Evolutionary conservation across 2,113 vertebrate genomes (phyloP).

Genomic region (Phalacrocorax carbo): DNA sequence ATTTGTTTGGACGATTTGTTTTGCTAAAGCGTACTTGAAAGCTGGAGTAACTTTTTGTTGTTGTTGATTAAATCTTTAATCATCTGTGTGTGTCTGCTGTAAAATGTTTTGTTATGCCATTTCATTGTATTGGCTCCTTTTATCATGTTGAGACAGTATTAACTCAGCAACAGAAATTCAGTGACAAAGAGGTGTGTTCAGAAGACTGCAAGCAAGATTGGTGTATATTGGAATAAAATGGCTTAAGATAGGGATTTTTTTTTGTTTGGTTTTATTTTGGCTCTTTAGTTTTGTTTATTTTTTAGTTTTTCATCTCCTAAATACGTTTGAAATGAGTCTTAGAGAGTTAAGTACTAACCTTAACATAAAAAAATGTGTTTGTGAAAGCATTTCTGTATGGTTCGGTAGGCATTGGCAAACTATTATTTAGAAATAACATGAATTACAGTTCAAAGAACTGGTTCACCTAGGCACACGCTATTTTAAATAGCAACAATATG

Average conservation of each 20-base stretch:
- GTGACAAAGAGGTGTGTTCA: neutral
- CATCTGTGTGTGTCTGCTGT: conserved; percentile 28
- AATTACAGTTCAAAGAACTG: neutral
- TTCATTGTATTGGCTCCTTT: conserved; percentile 45
- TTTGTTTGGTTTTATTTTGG: neutral
- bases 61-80: conserved; percentile 66
- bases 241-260: neutral
- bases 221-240: neutral
- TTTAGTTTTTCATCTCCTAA: neutral
- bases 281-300: neutral
- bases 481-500: neutral
- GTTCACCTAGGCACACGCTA: neutral
- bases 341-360: neutral
- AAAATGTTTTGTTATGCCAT: conserved; percentile 60
- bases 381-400: neutral
- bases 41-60: conserved; percentile 49
- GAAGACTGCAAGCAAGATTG: conserved; percentile 14
- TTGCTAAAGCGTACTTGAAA: conserved; percentile 60
- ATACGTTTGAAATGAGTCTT: conserved; percentile 4
- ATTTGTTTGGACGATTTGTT: conserved; percentile 46
- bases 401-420: neutral
- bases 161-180: conserved; percentile 62
- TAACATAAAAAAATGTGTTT: neutral
- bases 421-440: conserved; percentile 18
- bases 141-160: conserved; percentile 56